phyloP scores from a whole-genome alignment of 2,888 invertebrate species.

The Andrena chrysosceles region DNA sequence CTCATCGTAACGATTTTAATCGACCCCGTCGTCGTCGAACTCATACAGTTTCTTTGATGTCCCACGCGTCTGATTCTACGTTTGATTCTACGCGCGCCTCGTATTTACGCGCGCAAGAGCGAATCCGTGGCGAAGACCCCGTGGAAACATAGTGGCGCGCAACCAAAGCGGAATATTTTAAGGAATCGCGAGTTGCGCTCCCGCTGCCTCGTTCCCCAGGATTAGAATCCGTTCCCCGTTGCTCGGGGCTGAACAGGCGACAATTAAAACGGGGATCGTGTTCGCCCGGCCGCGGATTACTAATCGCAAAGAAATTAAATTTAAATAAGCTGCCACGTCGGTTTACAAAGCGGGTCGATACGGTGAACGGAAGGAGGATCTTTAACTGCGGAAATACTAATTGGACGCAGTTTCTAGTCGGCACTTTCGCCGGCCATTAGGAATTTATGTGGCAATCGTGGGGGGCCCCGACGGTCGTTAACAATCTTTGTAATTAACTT shows the following conservation, averaged over 20 bases:
- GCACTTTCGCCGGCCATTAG: slow-evolving; percentile 16
- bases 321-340: slow-evolving; percentile 44
- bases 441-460: slow-evolving; percentile 33
- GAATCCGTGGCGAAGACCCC: slow-evolving; percentile 13
- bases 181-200: slow-evolving; percentile 9
- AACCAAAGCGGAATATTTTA: slow-evolving; percentile 39
- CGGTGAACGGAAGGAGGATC: neutral
- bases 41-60: slow-evolving; percentile 45
- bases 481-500: slow-evolving; percentile 56
- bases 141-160: neutral
- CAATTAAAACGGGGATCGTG: slow-evolving; percentile 39
- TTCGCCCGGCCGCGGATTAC: slow-evolving; percentile 13
- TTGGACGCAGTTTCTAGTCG: slow-evolving; percentile 38
- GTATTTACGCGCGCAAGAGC: slow-evolving; percentile 5
- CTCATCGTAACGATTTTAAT: slow-evolving; percentile 25
- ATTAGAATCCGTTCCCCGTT: slow-evolving; percentile 34
- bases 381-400: slow-evolving; percentile 48
- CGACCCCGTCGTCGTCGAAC: slow-evolving; percentile 7
- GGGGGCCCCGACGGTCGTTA: neutral
- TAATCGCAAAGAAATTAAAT: slow-evolving; percentile 56
- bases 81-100: slow-evolving; percentile 11
- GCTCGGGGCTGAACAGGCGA: slow-evolving; percentile 6
- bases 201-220: slow-evolving; percentile 13
- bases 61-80: too few relatives aligned
- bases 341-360: slow-evolving; percentile 37